These are phyloP conservation scores for Synanceia verrucosa DNA, from an alignment of 2,797 vertebrate genomes.

Conservation along the genomic window DNA sequence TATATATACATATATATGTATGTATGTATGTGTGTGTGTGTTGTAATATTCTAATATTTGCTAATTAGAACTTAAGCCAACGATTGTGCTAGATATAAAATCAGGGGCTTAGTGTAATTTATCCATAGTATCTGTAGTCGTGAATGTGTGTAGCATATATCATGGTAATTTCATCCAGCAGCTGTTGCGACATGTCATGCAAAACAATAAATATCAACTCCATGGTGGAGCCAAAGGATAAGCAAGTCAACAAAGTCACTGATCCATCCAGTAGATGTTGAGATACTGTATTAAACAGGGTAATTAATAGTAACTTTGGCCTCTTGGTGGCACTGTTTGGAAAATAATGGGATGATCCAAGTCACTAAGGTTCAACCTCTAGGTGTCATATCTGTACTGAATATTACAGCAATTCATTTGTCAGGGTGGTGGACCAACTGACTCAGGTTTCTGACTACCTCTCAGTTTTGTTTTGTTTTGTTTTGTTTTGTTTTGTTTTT, in stretches of 20 bases:
- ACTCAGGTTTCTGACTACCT: too few relatives aligned
- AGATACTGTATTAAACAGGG: neutral
- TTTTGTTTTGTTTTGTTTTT: too few relatives aligned
- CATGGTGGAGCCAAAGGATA: neutral
- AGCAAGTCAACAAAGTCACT: neutral
- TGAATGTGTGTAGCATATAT: neutral
- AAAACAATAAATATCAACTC: neutral
- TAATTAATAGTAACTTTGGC: neutral
- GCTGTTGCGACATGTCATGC: neutral
- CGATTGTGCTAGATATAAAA: neutral
- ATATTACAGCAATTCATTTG: neutral
- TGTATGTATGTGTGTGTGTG: too few relatives aligned
- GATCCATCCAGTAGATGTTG: neutral
- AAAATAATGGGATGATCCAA: neutral
- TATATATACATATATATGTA: too few relatives aligned
- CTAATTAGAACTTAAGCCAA: neutral
- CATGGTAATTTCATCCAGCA: neutral
- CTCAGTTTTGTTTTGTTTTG: too few relatives aligned
- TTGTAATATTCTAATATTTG: too few relatives aligned
- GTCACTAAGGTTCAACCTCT: neutral
- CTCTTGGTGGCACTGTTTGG: neutral
- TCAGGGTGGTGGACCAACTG: neutral
- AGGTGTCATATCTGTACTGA: neutral
- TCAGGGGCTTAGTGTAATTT: neutral
- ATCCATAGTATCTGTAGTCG: neutral